Evolutionary conservation across 1,140 invertebrate genomes (phyloP), one percentile per base, ranked within the genome.

Genomic region (Aporrectodea caliginosa): DNA sequence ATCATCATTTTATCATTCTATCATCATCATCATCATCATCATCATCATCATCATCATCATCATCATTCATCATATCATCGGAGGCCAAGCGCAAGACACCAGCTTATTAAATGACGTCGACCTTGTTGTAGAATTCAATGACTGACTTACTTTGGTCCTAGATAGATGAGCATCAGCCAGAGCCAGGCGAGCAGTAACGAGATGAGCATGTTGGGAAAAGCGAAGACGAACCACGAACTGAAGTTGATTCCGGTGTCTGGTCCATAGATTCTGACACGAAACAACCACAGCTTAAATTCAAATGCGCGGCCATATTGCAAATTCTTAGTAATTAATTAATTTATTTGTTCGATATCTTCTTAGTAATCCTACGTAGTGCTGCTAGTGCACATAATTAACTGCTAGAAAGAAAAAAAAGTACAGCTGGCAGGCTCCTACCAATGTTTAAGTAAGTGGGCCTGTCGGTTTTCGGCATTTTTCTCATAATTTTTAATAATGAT

Each of bases 221-320:
- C 87, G 76, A 88, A 89, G 22, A 85, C 78, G 80, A 90, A 86
- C 89, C 89, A 90, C 0, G 82, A 85, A 22, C 84, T 83, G 82
- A 88, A 90, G 16, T 85, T 89, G 12, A 90, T 80, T n/a, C 84
- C 85, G 22, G 84, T 83, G 2, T 84, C 81, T 27, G 75, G 80
- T n/a, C 83, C 83, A 29, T 83, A 84, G 29, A 77, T 72, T 35
- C 78, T 83, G 75, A 69, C 58, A 77, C 33, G 6, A 6, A 80
- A 33, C n/a, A 34, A 33, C 30, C 14, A 14, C 30, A 22, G 12
- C 29, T 16, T 31, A 16, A 30, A 22, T 31, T 16, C 71, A 16
- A 27, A 68, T 68, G 27, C 58, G 14, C 58, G 14, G 58, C 58
- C 58, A 68, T 68, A 73, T 32, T n/a, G n/a, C n/a, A n/a, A n/a